Conservation (phyloP, 2,113 vertebrate species). For the Tonatia bakeri region DNA sequence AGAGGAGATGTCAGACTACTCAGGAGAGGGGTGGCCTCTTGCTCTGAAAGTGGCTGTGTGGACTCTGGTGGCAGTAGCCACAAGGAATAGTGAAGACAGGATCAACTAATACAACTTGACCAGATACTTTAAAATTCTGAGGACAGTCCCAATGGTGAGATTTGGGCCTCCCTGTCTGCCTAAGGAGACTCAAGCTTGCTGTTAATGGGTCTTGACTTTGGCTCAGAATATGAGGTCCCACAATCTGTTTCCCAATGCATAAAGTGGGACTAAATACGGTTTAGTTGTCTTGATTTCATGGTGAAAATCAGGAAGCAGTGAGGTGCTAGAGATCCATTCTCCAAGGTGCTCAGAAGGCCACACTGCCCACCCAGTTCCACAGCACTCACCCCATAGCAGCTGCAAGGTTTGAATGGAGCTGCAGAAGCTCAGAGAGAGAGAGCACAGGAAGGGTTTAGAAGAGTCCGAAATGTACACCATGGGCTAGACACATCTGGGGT, state of each 20-base stretch:
- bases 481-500: neutral
- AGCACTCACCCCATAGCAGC: neutral
- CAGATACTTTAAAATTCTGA: neutral
- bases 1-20: neutral
- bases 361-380: neutral
- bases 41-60: neutral
- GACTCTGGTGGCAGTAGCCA: neutral
- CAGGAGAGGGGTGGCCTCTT: neutral
- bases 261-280: neutral
- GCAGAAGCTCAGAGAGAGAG: neutral
- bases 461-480: neutral
- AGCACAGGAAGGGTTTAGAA: neutral
- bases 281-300: neutral
- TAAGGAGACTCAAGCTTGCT: neutral
- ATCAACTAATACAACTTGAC: neutral
- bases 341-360: neutral
- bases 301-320: neutral
- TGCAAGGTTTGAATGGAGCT: neutral
- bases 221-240: neutral
- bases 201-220: neutral
- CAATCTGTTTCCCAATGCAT: neutral
- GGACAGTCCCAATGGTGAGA: neutral
- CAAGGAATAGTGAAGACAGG: neutral
- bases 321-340: neutral
- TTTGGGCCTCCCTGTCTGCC: neutral